phyloP scores from a whole-genome alignment of 2,113 vertebrate species.

The Speoplatyrhinus poulsoni region DNA sequence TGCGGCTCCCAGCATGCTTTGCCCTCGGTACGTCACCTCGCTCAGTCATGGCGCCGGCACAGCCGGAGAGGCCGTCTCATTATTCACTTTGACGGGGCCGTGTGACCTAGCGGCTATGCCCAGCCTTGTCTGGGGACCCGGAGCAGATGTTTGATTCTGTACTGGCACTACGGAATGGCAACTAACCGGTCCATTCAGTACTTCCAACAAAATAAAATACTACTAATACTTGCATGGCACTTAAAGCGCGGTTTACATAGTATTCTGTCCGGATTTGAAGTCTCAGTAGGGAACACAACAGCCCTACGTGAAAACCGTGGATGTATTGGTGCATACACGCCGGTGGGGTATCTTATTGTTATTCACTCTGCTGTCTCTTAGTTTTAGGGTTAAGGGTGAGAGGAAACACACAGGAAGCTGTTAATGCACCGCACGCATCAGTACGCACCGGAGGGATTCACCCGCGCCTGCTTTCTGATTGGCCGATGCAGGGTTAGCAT shows the following conservation, averaged over 20 bases:
- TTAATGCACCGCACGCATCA: conserved; percentile 57
- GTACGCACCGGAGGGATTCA: conserved; percentile 41
- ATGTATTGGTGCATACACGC: background rate
- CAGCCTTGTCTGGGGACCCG: conserved; percentile 39
- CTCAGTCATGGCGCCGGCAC: conserved; percentile 49
- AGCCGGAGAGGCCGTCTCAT: conserved; percentile 58
- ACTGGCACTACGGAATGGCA: conserved; percentile 31
- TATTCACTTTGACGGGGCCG: conserved; percentile 71
- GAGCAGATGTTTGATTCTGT: conserved; percentile 59
- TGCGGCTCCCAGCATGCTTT: conserved; percentile 66
- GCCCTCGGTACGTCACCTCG: conserved; percentile 66
- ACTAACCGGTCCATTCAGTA: conserved; percentile 6
- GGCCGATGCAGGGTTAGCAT: conserved; percentile 31
- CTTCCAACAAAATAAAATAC: conserved; percentile 24
- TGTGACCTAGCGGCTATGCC: conserved; percentile 51
- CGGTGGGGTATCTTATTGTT: conserved; percentile 15
- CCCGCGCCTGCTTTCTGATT: conserved; percentile 51
- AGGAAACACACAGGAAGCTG: conserved; percentile 38
- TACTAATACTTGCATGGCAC: conserved; percentile 76
- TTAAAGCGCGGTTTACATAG: conserved; percentile 81
- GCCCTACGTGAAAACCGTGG: conserved; percentile 53
- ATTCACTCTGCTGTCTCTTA: conserved; percentile 21
- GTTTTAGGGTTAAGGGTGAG: conserved; percentile 21
- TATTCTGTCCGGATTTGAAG: conserved; percentile 79
- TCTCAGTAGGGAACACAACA: conserved; percentile 79